A percentile compares a stretch with the other conserved stretches of the same genome.
These are phyloP conservation scores for Drosophila lutescens DNA, from an alignment of 2,888 invertebrate genomes.

Conservation along the genomic window DNA sequence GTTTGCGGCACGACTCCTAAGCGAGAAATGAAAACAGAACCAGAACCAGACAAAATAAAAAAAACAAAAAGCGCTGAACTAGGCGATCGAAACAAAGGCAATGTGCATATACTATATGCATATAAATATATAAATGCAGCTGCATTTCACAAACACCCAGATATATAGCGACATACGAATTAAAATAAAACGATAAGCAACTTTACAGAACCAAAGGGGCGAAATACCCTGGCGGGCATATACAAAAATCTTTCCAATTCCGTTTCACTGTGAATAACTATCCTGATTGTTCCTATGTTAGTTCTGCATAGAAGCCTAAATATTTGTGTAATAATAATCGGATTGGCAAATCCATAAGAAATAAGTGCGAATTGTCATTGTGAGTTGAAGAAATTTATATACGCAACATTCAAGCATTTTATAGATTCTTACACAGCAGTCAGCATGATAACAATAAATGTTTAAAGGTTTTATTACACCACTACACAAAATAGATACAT, in stretches of 20 bases:
- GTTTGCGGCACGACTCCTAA: constrained; percentile 26
- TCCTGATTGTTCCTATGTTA: constrained; percentile 39
- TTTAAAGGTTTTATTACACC: constrained; percentile 37
- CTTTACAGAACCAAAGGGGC: constrained; percentile 20
- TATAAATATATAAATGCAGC: not conserved
- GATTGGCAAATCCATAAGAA: constrained; percentile 8
- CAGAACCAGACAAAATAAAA: constrained; percentile 2
- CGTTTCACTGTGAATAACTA: constrained; percentile 35
- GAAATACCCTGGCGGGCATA: constrained; percentile 7
- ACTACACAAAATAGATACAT: constrained; percentile 38
- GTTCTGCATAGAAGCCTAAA: constrained; percentile 21
- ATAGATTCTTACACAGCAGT: constrained; percentile 35
- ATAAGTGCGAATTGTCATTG: constrained; percentile 34
- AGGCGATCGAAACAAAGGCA: constrained; percentile 26
- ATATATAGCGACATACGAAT: constrained; percentile 10
- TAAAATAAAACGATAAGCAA: constrained; percentile 22
- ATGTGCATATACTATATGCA: constrained; percentile 10
- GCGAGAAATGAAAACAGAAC: constrained; percentile 17
- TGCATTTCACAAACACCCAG: constrained; percentile 12
- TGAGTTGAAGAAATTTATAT: constrained; percentile 35
- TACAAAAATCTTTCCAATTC: constrained; percentile 11
- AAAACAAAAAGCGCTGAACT: constrained; percentile 10
- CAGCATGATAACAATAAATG: constrained; percentile 40
- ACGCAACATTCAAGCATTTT: constrained; percentile 40
- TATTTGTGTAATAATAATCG: constrained; percentile 24